Percentiles rank a stretch among this genome's conserved stretches.
These are phyloP conservation scores for Paralinhomoeus sp. DNA, from an alignment of 2,888 invertebrate genomes.

Conservation along the genomic window DNA sequence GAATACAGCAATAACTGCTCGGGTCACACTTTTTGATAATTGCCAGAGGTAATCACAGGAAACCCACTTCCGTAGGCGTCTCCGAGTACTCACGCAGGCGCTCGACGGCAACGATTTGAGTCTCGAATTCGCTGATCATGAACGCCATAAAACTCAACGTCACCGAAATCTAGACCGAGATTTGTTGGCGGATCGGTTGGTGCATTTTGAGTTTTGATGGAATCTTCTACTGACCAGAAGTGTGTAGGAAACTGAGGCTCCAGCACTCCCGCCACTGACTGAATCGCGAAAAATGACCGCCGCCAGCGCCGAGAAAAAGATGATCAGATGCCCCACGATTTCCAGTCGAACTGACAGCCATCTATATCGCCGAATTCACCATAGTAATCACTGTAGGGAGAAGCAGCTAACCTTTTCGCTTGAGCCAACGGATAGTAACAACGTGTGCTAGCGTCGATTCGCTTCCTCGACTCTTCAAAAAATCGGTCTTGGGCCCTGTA, in stretches of 20 bases:
- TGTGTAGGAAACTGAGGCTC: conserved; percentile 35
- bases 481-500: conserved; percentile 30
- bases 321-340: conserved; percentile 82
- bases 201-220: too few relatives aligned
- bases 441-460: conserved; percentile 43
- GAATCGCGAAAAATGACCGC: conserved; percentile 41
- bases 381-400: too few relatives aligned
- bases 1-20: too few relatives aligned
- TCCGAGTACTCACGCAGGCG: conserved; percentile 80
- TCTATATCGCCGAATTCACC: too few relatives aligned
- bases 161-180: conserved; percentile 77
- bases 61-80: conserved; percentile 28
- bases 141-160: conserved; percentile 81
- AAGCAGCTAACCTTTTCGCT: conserved; percentile 14
- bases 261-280: conserved; percentile 34
- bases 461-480: conserved; percentile 58
- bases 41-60: background rate
- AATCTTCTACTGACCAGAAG: conserved; percentile 32
- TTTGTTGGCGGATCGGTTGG: too few relatives aligned
- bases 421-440: conserved; percentile 22
- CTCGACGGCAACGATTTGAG: conserved; percentile 88
- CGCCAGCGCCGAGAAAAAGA: conserved; percentile 76
- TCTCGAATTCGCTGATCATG: conserved; percentile 86
- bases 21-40: too few relatives aligned
- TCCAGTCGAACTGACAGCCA: conserved; percentile 87